phyloP scores from a whole-genome alignment of 2,113 vertebrate genomes.

The Ammodytes dubius region DNA sequence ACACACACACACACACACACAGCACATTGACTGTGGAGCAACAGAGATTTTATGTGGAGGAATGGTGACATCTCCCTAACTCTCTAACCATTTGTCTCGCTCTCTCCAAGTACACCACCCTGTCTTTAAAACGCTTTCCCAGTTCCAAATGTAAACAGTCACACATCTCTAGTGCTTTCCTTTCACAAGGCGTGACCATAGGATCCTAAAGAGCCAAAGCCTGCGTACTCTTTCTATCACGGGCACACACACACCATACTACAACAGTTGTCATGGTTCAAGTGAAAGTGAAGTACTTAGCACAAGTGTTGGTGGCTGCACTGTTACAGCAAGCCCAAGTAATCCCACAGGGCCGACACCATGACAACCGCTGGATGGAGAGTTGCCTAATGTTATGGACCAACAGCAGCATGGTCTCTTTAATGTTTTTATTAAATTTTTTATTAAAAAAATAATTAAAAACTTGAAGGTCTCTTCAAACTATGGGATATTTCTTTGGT shows the following conservation, averaged over 20 bases:
- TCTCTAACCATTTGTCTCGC: neutral
- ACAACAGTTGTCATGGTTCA: no score
- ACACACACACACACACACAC: conserved; percentile 19
- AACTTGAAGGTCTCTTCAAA: conserved; percentile 10
- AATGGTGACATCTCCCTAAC: conserved; percentile 35
- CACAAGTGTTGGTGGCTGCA: conserved; percentile 16
- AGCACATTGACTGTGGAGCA: conserved; percentile 13
- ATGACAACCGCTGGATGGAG: conserved; percentile 58
- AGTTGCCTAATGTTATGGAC: conserved; percentile 30
- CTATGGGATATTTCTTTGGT: neutral
- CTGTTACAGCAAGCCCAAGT: conserved; percentile 38
- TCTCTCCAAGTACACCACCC: conserved; percentile 7
- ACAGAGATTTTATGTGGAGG: conserved; percentile 4
- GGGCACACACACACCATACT: neutral
- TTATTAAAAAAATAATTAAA: no score
- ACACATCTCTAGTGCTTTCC: conserved; percentile 25
- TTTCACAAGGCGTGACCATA: conserved; percentile 20
- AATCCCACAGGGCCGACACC: conserved; percentile 59
- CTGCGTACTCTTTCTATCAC: neutral
- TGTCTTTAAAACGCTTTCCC: conserved; percentile 18
- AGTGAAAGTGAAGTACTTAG: conserved; percentile 19
- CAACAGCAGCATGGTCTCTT: conserved; percentile 27
- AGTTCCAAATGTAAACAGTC: conserved; percentile 42
- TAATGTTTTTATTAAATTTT: no score
- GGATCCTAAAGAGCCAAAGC: conserved; percentile 18